phyloP scores from a whole-genome alignment of 2,113 vertebrate genomes.

The Brienomyrus longianalis region DNA sequence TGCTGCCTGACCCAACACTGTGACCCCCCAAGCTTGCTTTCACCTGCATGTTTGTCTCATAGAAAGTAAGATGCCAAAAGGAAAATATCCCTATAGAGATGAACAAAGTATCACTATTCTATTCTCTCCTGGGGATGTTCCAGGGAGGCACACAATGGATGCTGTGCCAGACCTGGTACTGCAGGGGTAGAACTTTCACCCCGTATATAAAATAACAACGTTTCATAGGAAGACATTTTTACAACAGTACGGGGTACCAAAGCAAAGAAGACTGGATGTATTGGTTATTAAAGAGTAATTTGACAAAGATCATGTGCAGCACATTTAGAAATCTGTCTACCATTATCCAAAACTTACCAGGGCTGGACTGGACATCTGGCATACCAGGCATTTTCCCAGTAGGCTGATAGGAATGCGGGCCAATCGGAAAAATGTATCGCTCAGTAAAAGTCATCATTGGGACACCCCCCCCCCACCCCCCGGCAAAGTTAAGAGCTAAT shows the following conservation, averaged over 20 bases:
- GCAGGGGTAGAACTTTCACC: not conserved
- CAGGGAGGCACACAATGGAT: not conserved
- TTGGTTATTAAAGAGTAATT: not conserved
- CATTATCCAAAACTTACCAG: slow-evolving; percentile 1
- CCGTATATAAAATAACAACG: not conserved
- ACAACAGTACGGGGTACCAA: not conserved
- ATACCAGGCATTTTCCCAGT: not conserved
- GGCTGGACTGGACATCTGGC: not conserved
- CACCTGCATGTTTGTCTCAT: not conserved
- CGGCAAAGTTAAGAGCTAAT: not conserved
- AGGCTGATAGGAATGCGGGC: not conserved
- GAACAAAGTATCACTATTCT: not conserved
- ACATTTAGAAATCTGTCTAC: not conserved
- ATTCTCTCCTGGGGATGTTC: not conserved
- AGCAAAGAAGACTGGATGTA: not conserved
- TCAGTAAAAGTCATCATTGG: not conserved
- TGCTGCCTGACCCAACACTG: not conserved
- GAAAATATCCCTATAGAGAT: not conserved
- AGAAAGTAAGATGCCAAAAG: not conserved
- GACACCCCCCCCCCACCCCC: not conserved
- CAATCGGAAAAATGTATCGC: not conserved
- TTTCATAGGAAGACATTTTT: not conserved
- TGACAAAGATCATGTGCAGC: not conserved
- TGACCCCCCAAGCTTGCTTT: not conserved
- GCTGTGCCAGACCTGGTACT: not conserved